Conservation (phyloP, 2,113 vertebrate species). For the Salminus brasiliensis region DNA sequence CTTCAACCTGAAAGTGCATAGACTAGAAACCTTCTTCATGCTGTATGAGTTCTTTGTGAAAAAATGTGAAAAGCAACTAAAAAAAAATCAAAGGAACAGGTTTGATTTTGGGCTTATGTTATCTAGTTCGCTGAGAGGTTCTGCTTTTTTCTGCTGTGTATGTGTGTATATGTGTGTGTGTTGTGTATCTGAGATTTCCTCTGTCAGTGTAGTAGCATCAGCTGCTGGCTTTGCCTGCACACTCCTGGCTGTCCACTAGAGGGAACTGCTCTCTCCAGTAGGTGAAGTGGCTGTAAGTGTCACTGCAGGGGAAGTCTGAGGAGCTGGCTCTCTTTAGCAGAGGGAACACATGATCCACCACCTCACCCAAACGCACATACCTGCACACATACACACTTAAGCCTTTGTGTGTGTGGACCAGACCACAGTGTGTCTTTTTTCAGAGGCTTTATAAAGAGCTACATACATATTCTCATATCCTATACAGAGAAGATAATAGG, state of each 20-base stretch:
- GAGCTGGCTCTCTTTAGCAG: slow-evolving; percentile 85
- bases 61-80: too few relatives aligned
- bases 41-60: too few relatives aligned
- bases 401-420: too few relatives aligned
- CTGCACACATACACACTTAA: slow-evolving; percentile 63
- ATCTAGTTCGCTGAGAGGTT: not conserved
- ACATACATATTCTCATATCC: too few relatives aligned
- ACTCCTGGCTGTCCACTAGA: slow-evolving; percentile 77
- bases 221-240: slow-evolving; percentile 47
- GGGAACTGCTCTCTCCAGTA: slow-evolving; percentile 92
- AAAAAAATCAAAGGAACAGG: too few relatives aligned
- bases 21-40: too few relatives aligned
- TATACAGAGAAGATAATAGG: too few relatives aligned
- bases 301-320: slow-evolving; percentile 94
- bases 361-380: slow-evolving; percentile 91
- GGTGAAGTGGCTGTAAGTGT: slow-evolving; percentile 95
- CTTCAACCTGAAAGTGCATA: too few relatives aligned
- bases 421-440: too few relatives aligned
- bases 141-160: not conserved
- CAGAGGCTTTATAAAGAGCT: too few relatives aligned
- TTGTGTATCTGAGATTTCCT: not conserved
- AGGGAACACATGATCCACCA: slow-evolving; percentile 96
- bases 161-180: slow-evolving; percentile 41
- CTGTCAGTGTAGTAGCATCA: slow-evolving; percentile 12
- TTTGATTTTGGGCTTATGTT: too few relatives aligned